Conservation (phyloP, 2,797 vertebrate genomes). For the Phyllotis vaccarum region DNA sequence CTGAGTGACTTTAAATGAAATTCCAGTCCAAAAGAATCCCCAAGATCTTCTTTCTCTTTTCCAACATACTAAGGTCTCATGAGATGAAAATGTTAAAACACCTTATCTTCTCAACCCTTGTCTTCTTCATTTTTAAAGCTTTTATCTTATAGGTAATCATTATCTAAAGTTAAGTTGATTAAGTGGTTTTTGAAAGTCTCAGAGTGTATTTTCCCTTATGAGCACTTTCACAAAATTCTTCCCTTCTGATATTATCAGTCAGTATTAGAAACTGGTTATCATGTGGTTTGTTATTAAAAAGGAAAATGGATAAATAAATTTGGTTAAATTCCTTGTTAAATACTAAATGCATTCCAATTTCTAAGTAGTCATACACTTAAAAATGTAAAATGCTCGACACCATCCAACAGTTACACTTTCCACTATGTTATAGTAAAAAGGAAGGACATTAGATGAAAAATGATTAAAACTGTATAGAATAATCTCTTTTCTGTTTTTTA, state of each 20-base stretch:
- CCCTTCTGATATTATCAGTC: conserved; percentile 4
- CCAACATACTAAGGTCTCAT: conserved; percentile 48
- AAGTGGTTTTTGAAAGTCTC: conserved; percentile 67
- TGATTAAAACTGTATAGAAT: neutral
- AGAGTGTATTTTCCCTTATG: neutral
- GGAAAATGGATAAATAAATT: conserved; percentile 1
- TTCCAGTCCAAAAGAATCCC: neutral
- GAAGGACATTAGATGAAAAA: neutral
- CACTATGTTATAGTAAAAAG: neutral
- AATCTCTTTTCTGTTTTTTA: neutral
- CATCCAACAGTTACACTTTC: neutral
- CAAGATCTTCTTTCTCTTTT: conserved; percentile 30
- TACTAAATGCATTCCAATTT: neutral
- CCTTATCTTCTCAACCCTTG: neutral
- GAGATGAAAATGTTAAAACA: conserved; percentile 56
- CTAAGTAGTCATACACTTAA: neutral
- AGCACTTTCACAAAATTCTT: conserved; percentile 49
- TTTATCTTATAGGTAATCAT: conserved; percentile 70
- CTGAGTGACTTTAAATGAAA: conserved; percentile 54
- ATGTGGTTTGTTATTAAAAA: conserved; percentile 15
- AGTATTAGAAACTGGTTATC: neutral
- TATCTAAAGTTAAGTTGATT: conserved; percentile 62
- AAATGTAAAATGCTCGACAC: neutral
- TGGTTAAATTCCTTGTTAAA: conserved; percentile 5
- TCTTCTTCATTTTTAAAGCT: conserved; percentile 24